phyloP scores from a whole-genome alignment of 2,797 vertebrate species.

The Manis pentadactyla region DNA sequence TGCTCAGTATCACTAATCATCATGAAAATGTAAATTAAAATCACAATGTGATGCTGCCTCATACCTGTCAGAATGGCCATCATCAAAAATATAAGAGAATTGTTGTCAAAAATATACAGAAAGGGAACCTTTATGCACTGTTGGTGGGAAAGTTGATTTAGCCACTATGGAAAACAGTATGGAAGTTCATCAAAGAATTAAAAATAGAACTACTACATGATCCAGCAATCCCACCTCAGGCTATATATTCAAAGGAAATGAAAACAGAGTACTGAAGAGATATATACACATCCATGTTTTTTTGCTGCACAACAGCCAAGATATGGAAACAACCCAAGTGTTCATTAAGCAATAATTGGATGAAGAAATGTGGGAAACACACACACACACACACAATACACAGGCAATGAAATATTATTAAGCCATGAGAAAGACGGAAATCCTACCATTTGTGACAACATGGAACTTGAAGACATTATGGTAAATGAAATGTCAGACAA shows the following conservation, averaged over 20 bases:
- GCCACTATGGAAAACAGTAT: neutral
- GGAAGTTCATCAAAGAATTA: neutral
- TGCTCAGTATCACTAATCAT: neutral
- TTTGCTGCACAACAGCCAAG: neutral
- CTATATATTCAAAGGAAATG: neutral
- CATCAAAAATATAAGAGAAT: neutral
- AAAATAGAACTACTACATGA: neutral
- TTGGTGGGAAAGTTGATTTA: neutral
- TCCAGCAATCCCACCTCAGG: neutral
- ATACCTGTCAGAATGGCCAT: neutral
- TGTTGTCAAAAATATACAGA: neutral
- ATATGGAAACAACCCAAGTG: neutral
- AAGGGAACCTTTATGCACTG: neutral
- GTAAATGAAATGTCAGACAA: neutral
- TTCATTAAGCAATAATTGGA: neutral
- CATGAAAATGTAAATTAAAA: neutral
- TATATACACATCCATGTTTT: neutral
- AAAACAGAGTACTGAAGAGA: neutral
- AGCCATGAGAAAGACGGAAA: neutral
- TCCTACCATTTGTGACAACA: neutral
- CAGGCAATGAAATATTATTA: neutral
- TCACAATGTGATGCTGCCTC: neutral
- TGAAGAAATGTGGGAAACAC: neutral
- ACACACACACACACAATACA: neutral
- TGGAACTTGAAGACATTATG: neutral